Percentiles rank a stretch among this genome's conserved stretches.
phyloP scores from a whole-genome alignment of 1,140 invertebrate species.

The Cyphomyrmex costatus region DNA sequence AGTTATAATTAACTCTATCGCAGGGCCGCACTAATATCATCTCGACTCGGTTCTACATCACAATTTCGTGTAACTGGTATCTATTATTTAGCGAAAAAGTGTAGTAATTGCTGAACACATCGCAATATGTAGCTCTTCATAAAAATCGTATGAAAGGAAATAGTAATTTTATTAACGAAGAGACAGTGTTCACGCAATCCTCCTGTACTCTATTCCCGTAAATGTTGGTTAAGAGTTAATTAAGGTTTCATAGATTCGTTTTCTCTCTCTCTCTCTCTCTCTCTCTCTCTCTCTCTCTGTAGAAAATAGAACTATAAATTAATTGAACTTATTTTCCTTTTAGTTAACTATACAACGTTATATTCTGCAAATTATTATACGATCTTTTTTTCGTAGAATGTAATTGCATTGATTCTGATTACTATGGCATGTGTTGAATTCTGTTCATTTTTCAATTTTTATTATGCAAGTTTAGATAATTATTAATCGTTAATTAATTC shows the following conservation, averaged over 20 bases:
- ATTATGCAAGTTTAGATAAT: background rate
- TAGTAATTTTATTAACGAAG: background rate
- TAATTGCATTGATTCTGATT: constrained; percentile 1
- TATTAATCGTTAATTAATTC: background rate
- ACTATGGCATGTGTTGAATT: background rate
- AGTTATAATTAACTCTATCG: constrained; percentile 81
- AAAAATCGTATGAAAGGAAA: constrained; percentile 20
- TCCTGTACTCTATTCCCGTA: background rate
- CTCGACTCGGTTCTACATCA: constrained; percentile 43
- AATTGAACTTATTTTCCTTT: constrained; percentile 16
- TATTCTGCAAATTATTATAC: background rate
- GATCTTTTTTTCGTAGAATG: background rate
- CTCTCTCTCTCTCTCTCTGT: background rate
- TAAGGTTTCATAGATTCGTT: background rate
- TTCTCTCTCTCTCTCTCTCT: background rate
- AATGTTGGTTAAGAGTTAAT: constrained; percentile 11
- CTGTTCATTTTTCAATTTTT: background rate
- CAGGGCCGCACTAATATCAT: constrained; percentile 71
- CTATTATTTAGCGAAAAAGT: constrained; percentile 6
- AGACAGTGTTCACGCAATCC: background rate
- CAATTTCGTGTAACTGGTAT: background rate
- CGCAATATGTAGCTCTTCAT: background rate
- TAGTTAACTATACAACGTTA: background rate
- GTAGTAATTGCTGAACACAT: background rate
- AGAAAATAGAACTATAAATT: background rate